A percentile compares a stretch with the other conserved stretches of the same genome.
These are phyloP conservation scores for Eurystomus glaucurus DNA, from an alignment of 2,797 vertebrate species.

Conservation along the genomic window DNA sequence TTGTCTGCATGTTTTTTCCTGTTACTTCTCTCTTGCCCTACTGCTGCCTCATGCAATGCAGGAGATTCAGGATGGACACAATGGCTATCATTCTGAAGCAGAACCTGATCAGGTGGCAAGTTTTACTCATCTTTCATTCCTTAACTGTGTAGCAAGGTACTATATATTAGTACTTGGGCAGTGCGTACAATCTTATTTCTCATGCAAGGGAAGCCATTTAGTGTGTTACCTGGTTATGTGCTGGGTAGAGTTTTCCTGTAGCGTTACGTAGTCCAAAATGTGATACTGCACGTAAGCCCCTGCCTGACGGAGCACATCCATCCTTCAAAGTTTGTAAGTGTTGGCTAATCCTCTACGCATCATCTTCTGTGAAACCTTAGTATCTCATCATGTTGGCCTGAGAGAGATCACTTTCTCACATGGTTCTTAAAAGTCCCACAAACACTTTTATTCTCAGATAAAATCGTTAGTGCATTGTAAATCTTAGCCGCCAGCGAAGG, in stretches of 20 bases:
- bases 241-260: background rate
- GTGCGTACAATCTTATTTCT: slow-evolving; percentile 42
- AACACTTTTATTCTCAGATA: background rate
- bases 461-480: background rate
- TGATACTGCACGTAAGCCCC: background rate
- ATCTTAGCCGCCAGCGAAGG: background rate
- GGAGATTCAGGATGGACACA: slow-evolving; percentile 91
- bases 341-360: background rate
- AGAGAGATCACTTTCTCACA: background rate
- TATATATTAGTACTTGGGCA: slow-evolving; percentile 42
- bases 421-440: background rate
- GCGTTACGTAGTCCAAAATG: background rate
- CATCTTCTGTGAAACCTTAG: background rate
- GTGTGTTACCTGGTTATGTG: background rate
- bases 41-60: slow-evolving; percentile 86
- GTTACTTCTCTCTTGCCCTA: slow-evolving; percentile 80
- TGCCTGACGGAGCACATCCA: background rate
- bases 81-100: slow-evolving; percentile 90
- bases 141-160: slow-evolving; percentile 65
- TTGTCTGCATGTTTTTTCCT: slow-evolving; percentile 84
- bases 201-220: background rate
- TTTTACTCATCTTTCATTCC: slow-evolving; percentile 84
- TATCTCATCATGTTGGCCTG: background rate
- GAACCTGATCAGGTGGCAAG: slow-evolving; percentile 94
- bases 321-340: background rate